These are phyloP conservation scores for Bathynomus jamesi DNA, from an alignment of 1,140 invertebrate species.

Conservation along the genomic window DNA sequence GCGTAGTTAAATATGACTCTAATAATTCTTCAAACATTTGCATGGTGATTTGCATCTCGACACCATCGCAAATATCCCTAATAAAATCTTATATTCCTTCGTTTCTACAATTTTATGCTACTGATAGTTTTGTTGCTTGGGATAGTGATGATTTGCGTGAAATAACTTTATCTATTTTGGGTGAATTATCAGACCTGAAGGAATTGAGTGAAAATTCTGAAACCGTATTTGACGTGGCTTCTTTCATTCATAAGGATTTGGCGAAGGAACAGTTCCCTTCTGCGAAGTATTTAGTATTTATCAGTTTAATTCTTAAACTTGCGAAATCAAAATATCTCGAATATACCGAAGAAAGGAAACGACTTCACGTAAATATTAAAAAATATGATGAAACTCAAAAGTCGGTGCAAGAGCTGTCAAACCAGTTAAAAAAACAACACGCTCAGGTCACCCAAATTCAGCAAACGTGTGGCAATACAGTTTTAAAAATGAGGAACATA, in stretches of 20 bases:
- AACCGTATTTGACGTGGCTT: neutral
- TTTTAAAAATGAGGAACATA: conserved; percentile 32
- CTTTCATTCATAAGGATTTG: neutral
- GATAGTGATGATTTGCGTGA: neutral
- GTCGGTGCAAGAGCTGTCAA: conserved; percentile 20
- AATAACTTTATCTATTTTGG: neutral
- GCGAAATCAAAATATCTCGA: neutral
- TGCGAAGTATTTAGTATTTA: neutral
- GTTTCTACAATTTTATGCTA: neutral
- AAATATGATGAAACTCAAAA: neutral
- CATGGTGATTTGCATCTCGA: neutral
- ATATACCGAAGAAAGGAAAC: neutral
- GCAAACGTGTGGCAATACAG: conserved; percentile 29
- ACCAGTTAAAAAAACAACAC: conserved; percentile 27
- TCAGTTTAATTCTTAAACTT: neutral
- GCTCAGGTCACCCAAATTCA: conserved; percentile 33
- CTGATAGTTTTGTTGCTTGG: neutral
- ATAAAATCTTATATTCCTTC: neutral
- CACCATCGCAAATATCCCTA: neutral
- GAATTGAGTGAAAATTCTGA: neutral
- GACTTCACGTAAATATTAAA: neutral
- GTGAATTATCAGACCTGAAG: neutral
- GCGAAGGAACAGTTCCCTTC: neutral
- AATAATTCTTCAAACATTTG: no score
- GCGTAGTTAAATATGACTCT: neutral